Conservation (phyloP, 2,888 invertebrate genomes). For the Mystacides longicornis region DNA sequence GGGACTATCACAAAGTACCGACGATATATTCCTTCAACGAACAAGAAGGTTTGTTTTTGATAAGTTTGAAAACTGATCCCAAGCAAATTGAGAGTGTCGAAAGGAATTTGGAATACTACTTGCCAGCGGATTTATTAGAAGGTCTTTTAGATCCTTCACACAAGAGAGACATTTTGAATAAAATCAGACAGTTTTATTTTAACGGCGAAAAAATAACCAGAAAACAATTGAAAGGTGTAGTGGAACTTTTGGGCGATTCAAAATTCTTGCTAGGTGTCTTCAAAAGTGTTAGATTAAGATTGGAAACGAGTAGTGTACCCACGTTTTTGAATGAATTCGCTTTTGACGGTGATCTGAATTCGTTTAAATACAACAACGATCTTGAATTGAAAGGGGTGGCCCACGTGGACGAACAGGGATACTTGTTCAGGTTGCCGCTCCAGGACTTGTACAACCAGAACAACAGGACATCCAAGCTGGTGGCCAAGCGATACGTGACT, state of each 20-base stretch:
- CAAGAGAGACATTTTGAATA: neutral
- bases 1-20: slow-evolving; percentile 9
- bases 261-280: slow-evolving; percentile 4
- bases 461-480: slow-evolving; percentile 23
- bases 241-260: slow-evolving; percentile 9
- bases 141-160: neutral
- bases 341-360: neutral
- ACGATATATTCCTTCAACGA: slow-evolving; percentile 6
- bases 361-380: neutral
- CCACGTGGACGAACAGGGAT: slow-evolving; percentile 9
- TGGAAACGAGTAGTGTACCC: neutral
- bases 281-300: slow-evolving; percentile 1
- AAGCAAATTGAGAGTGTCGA: neutral
- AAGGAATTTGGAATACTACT: neutral
- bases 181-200: slow-evolving; percentile 9
- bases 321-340: slow-evolving; percentile 7
- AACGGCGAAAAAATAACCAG: neutral
- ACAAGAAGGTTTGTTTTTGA: slow-evolving; percentile 1
- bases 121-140: slow-evolving; percentile 3
- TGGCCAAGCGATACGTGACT: slow-evolving; percentile 37
- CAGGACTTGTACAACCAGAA: neutral
- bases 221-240: neutral
- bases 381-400: neutral
- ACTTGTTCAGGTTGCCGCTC: slow-evolving; percentile 9
- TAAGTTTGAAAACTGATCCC: neutral